phyloP scores from a whole-genome alignment of 1,140 invertebrate species.

The Calosoma granatense region DNA sequence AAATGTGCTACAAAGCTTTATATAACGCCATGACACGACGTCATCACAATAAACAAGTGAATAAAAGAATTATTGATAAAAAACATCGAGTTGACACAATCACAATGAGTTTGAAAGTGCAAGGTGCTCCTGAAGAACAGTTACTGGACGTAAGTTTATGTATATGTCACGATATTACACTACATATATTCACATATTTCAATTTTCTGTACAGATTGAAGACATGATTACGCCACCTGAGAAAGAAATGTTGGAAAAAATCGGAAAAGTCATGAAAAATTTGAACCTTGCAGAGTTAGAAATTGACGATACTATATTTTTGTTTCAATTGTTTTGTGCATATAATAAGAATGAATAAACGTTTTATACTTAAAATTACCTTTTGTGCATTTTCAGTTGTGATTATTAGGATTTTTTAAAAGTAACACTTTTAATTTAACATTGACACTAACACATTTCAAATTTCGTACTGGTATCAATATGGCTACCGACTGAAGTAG shows the following conservation, averaged over 20 bases:
- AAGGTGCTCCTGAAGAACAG: slow-evolving; percentile 62
- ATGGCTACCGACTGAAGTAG: no score
- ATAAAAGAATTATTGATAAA: slow-evolving; percentile 74
- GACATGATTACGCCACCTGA: slow-evolving; percentile 72
- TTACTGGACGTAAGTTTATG: slow-evolving; percentile 56
- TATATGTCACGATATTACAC: slow-evolving; percentile 15
- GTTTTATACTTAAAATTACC: not conserved
- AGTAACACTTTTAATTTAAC: not conserved
- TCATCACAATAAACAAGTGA: slow-evolving; percentile 47
- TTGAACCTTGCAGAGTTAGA: slow-evolving; percentile 55
- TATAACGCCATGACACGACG: slow-evolving; percentile 57
- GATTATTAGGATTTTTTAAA: not conserved
- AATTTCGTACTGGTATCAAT: not conserved
- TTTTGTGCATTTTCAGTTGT: no score
- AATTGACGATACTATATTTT: slow-evolving; percentile 63
- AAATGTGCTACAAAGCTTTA: slow-evolving; percentile 66
- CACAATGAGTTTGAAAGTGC: slow-evolving; percentile 59
- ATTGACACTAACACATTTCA: not conserved
- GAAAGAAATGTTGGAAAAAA: slow-evolving; percentile 52
- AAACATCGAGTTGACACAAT: slow-evolving; percentile 72
- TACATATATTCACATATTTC: slow-evolving; percentile 22
- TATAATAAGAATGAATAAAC: slow-evolving; percentile 25
- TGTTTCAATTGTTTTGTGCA: slow-evolving; percentile 50
- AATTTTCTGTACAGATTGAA: no score
- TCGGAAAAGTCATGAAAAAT: slow-evolving; percentile 53